These are phyloP conservation scores for Dendrolimus punctatus DNA, from an alignment of 1,140 invertebrate species.

Conservation along the genomic window DNA sequence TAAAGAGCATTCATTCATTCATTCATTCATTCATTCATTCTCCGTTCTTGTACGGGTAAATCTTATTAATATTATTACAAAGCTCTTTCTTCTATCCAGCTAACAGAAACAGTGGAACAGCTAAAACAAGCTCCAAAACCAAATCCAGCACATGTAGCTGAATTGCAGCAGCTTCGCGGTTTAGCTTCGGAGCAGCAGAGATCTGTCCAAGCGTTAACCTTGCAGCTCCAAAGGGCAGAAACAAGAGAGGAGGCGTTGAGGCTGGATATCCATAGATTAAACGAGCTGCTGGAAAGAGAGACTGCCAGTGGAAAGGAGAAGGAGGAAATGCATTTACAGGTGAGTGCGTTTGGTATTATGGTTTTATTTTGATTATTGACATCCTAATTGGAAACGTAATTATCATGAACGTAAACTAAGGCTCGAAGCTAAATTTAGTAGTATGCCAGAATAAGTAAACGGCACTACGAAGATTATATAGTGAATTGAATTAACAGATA, in stretches of 20 bases:
- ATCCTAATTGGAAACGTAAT: no score
- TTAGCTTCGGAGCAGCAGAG: slow-evolving; percentile 49
- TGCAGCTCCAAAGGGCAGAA: slow-evolving; percentile 47
- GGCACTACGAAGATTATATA: no score
- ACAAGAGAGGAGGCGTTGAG: slow-evolving; percentile 54
- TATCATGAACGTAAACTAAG: no score
- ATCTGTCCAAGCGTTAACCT: slow-evolving; percentile 41
- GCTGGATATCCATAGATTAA: slow-evolving; percentile 46
- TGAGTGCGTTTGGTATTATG: slow-evolving; percentile 21
- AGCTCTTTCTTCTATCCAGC: slow-evolving; percentile 26
- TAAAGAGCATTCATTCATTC: no score
- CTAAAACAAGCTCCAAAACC: slow-evolving; percentile 34
- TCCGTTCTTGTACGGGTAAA: no score
- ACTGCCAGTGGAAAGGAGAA: slow-evolving; percentile 33
- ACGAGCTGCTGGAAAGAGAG: slow-evolving; percentile 52
- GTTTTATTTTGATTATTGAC: no score
- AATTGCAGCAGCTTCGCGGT: slow-evolving; percentile 50
- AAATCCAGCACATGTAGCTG: slow-evolving; percentile 38
- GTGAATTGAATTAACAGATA: no score
- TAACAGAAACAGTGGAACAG: slow-evolving; percentile 41
- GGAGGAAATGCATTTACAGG: slow-evolving; percentile 45
- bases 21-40: no score
- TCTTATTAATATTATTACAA: no score
- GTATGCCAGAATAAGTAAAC: no score
- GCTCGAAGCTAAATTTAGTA: no score